Percentiles rank a stretch among this genome's conserved stretches.
These are phyloP conservation scores for Polyommatus icarus DNA, from an alignment of 2,888 invertebrate genomes.

Conservation along the genomic window DNA sequence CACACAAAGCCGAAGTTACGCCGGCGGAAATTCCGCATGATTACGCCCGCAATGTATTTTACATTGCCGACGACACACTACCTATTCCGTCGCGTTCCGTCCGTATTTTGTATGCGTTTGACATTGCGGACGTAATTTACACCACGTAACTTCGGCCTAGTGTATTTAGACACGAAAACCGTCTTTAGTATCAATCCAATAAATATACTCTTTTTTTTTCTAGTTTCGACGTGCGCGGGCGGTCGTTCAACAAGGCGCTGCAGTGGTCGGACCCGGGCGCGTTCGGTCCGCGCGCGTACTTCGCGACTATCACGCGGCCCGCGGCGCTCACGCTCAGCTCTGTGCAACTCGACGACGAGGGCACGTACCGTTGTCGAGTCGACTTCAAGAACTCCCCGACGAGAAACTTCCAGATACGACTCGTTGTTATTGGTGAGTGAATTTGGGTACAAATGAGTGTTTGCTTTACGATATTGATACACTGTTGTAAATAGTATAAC, in stretches of 20 bases:
- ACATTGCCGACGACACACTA: no score
- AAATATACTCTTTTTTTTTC: conserved; percentile 47
- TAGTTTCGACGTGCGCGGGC: conserved; percentile 93
- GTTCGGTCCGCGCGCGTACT: conserved; percentile 92
- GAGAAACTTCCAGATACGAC: conserved; percentile 91
- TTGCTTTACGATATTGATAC: background rate
- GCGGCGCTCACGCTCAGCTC: conserved; percentile 91
- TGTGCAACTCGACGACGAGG: conserved; percentile 92
- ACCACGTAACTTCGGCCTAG: no score
- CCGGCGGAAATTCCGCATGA: no score
- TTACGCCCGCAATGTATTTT: no score
- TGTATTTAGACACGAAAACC: no score
- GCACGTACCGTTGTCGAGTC: conserved; percentile 92
- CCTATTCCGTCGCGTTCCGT: no score
- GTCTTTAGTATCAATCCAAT: background rate
- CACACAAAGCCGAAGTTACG: no score
- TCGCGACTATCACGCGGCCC: conserved; percentile 89
- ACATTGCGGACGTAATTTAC: no score
- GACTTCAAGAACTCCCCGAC: conserved; percentile 95
- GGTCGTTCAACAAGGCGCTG: conserved; percentile 88
- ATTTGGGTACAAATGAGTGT: background rate
- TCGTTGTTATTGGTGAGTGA: conserved; percentile 93
- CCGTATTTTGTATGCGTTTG: no score
- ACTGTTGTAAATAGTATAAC: background rate
- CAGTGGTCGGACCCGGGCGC: conserved; percentile 92